A percentile compares a stretch with the other conserved stretches of the same genome.
phyloP scores from a whole-genome alignment of 2,113 vertebrate species.

The Cariama cristata region DNA sequence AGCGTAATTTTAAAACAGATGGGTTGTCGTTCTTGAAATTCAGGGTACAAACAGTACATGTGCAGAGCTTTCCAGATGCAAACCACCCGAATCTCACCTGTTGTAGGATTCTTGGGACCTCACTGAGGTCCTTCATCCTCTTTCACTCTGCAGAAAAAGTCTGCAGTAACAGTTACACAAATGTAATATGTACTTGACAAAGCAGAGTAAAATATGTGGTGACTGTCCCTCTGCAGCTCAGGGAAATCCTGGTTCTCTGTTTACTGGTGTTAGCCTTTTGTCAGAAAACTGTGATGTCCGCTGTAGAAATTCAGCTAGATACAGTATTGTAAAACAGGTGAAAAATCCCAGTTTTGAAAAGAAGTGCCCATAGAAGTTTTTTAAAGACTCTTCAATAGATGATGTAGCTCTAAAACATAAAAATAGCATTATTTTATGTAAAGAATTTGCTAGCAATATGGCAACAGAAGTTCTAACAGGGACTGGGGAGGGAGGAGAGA shows the following conservation, averaged over 20 bases:
- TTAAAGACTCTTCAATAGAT: background rate
- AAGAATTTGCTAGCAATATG: background rate
- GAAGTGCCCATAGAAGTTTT: background rate
- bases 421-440: background rate
- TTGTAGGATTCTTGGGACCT: background rate
- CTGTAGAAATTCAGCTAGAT: background rate
- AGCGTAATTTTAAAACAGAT: background rate
- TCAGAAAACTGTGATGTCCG: background rate
- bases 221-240: background rate
- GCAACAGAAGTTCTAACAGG: background rate
- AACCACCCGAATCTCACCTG: background rate
- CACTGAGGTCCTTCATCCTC: background rate
- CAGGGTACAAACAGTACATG: rapidly evolving
- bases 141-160: background rate
- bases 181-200: rapidly evolving
- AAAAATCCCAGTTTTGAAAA: background rate
- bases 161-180: background rate
- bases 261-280: background rate
- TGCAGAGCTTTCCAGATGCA: background rate
- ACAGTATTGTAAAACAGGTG: background rate
- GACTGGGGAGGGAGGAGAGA: background rate
- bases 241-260: background rate
- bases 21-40: background rate
- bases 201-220: background rate
- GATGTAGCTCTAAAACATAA: background rate